Evolutionary conservation across 2,888 invertebrate species (phyloP), one percentile per base, ranked within the genome.

Genomic region (Timema cristinae): DNA sequence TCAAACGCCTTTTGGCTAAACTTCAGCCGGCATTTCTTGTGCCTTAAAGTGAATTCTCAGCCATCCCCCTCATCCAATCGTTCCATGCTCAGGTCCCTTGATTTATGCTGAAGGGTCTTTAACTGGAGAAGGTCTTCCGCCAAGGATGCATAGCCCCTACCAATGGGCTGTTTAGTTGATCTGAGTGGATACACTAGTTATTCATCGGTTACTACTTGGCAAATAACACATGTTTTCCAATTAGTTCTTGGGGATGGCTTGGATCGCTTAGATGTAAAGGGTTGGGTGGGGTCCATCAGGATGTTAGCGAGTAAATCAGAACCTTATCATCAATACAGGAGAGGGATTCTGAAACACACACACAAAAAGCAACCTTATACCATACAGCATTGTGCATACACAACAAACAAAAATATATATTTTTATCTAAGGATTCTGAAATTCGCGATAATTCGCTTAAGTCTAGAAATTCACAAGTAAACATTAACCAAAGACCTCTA

Each of bases 131-230:
- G 10, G 59, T 59, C 59, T 16, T n/a, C 59, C 13, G 15, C 59
- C 59, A 59, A n/a, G 59, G 59, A 59, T 59, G 59, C 15, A 0
- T 59, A 59, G 15, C 59, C 59, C 0, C 59, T 59, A 59, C n/a
- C 8, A 56, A 11, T 2, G 56, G 56, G 56, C n/a, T 56, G 56
- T 13, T 56, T 56, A 6, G 8, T n/a, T 11, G 9, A 13, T 59
- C 32, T 59, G 59, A 13, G 59, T 11, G 59, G n/a, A 13, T 32
- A n/a, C 59, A 16, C n/a, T n/a, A 59, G 32, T n/a, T 8, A n/a
- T 59, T 59, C 59, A 59, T 59, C 15, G 10, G n/a, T 59, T n/a
- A n/a, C 59, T 59, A n/a, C 8, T 59, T 59, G 13, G n/a, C 59
- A n/a, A 32, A 59, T 0, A 1, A 9, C 59, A n/a, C 59, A 59